phyloP scores from a whole-genome alignment of 2,797 vertebrate genomes.

The Melanotaenia parkinsoni region DNA sequence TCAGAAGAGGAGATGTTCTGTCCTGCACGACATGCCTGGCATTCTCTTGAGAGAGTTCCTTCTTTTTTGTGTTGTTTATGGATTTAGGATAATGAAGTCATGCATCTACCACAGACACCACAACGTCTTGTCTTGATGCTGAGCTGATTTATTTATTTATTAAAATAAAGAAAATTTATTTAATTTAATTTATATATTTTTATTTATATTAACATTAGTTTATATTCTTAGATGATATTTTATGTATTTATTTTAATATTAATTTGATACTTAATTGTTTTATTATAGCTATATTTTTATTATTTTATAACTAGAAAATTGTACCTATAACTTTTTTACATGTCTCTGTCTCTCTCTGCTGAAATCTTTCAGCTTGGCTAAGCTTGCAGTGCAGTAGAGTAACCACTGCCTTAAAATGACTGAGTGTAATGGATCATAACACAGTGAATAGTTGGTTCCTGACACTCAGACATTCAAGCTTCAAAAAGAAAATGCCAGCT shows the following conservation, averaged over 20 bases:
- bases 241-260: too few species aligned
- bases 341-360: slow-evolving; percentile 7
- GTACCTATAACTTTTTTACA: background rate
- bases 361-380: slow-evolving; percentile 14
- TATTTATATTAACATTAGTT: too few species aligned
- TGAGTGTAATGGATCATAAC: slow-evolving; percentile 38
- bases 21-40: slow-evolving; percentile 31
- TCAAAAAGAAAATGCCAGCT: background rate
- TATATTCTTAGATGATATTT: too few species aligned
- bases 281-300: too few species aligned
- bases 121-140: slow-evolving; percentile 39
- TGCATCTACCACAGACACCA: slow-evolving; percentile 52
- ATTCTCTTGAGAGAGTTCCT: slow-evolving; percentile 16
- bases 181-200: too few species aligned
- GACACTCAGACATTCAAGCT: slow-evolving; percentile 21
- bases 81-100: slow-evolving; percentile 48
- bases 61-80: slow-evolving; percentile 41
- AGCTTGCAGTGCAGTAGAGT: slow-evolving; percentile 24
- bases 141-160: slow-evolving; percentile 10
- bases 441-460: slow-evolving; percentile 21
- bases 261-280: too few species aligned
- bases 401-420: slow-evolving; percentile 30
- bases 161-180: too few species aligned
- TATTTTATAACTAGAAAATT: background rate
- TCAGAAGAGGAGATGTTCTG: slow-evolving; percentile 25